Conservation (phyloP, 2,797 vertebrate species). For the Halcyon smyrnensis region DNA sequence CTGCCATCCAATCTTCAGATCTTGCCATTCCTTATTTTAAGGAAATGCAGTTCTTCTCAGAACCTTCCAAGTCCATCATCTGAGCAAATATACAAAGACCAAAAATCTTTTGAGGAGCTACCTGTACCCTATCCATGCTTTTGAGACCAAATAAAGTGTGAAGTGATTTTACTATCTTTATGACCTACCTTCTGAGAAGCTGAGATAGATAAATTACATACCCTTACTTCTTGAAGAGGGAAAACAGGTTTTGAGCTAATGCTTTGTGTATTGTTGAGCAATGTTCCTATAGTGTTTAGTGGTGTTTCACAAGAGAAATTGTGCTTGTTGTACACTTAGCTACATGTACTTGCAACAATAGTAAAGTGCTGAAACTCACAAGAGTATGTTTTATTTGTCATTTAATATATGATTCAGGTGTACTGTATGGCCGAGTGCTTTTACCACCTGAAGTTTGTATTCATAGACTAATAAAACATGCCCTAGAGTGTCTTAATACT, state of each 20-base stretch:
- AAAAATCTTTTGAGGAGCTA: neutral
- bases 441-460: neutral
- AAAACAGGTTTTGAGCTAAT: neutral
- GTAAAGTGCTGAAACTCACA: neutral
- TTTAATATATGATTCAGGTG: neutral
- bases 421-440: neutral
- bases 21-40: neutral
- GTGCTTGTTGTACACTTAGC: neutral
- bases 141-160: neutral
- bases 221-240: neutral
- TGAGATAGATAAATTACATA: neutral
- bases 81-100: neutral
- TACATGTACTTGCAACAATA: neutral
- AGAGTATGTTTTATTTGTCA: slow-evolving; percentile 13
- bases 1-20: neutral
- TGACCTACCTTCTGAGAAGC: neutral
- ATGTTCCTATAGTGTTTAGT: neutral
- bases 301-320: neutral
- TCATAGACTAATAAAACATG: slow-evolving; percentile 12
- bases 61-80: neutral
- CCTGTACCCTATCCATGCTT: neutral
- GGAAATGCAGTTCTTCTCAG: neutral
- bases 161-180: neutral
- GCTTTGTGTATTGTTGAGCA: neutral
- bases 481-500: neutral